phyloP scores from a whole-genome alignment of 2,113 vertebrate genomes.

The Cyanistes caeruleus region DNA sequence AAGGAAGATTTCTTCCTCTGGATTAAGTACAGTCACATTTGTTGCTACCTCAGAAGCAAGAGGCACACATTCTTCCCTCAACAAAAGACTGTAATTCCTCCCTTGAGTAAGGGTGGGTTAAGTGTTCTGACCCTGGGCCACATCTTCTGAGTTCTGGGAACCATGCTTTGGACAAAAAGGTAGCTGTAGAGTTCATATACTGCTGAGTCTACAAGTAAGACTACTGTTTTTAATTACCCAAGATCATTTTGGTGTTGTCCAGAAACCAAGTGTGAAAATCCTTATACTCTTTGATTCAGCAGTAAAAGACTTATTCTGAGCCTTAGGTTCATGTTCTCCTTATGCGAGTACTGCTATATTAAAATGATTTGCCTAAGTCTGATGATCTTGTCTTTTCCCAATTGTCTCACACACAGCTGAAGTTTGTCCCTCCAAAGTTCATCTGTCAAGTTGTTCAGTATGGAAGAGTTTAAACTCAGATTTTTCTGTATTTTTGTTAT shows the following conservation, averaged over 20 bases:
- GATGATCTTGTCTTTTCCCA: not conserved
- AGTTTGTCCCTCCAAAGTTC: not conserved
- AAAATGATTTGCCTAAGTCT: constrained; percentile 28
- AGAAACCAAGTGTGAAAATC: constrained; percentile 40
- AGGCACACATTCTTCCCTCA: not conserved
- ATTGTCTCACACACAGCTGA: not conserved
- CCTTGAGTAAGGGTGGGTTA: not conserved
- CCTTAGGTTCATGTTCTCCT: not conserved
- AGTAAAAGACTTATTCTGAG: not conserved
- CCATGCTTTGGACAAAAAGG: not conserved
- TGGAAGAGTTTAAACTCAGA: not conserved
- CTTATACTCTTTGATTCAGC: constrained; percentile 16
- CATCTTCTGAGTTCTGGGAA: not conserved
- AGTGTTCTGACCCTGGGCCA: constrained; percentile 15
- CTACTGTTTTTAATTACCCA: constrained; percentile 43
- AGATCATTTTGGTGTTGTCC: not conserved
- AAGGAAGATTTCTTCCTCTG: not conserved
- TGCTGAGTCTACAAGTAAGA: constrained; percentile 46
- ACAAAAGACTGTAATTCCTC: not conserved
- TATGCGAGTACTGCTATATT: not conserved
- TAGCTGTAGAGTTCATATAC: not conserved
- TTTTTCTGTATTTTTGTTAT: not conserved
- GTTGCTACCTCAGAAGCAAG: constrained; percentile 25
- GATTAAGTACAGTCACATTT: not conserved
- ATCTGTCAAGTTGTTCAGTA: not conserved